Evolutionary conservation across 2,113 vertebrate species (phyloP), one percentile per base, ranked within the genome.

Genomic region (Macquaria australasica): DNA sequence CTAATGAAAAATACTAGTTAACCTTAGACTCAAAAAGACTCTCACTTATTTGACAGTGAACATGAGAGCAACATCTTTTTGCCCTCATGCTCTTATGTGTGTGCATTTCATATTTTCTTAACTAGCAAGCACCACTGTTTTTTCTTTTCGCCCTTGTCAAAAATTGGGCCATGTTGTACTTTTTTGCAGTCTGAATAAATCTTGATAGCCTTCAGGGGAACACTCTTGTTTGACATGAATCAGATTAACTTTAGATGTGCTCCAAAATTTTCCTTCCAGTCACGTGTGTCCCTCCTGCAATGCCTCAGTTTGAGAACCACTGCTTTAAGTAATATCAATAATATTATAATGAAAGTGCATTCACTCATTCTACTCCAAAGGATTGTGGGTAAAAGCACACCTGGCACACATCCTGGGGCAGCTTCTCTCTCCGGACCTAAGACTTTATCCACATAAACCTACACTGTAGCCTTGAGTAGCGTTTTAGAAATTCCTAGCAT

Each of bases 401-500:
- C 53, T 66, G 43, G 2, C 15, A 79, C 8, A 48, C n/a, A 64
- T 77, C 43, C 59, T 21, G 41, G 7, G 34, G 23, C 58, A 43
- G 51, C 64, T 71, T 10, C 41, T 50, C 18, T 74, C 28, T 81
- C 16, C 16, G 16, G 18, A 23, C 75, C n/a, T 23, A 11, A 67
- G 20, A 62, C 51, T 41, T n/a, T 28, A 50, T 51, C 21, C 43
- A 18, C 56, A 34, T 18, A 56, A 48, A 71, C 39, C 20, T 43
- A 34, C 55, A 60, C 34, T 37, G 51, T 37, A 71, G 53, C 45
- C 62, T 55, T 45, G 39, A 82, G 21, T 64, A 58, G 56, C 56
- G n/a, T 64, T 51, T 84, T 23, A 72, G 37, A 81, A 86, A 81
- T 53, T 74, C 58, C 41, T 50, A 31, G 51, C 82, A 79, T 76